These are phyloP conservation scores for Rousettus madagascariensis DNA, from an alignment of 2,797 vertebrate genomes.

Conservation along the genomic window DNA sequence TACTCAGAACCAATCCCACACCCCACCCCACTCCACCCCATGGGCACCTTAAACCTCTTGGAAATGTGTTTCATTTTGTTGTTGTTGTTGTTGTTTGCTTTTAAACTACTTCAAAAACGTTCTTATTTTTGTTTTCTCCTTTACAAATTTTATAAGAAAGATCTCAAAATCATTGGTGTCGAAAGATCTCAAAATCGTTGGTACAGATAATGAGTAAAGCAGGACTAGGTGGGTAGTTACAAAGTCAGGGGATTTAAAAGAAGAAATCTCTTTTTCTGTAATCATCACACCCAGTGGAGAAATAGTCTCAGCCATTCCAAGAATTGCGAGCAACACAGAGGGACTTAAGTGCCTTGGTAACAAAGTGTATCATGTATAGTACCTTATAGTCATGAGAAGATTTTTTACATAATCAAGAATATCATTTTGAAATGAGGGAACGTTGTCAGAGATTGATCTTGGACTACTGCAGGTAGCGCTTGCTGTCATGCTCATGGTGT, in stretches of 20 bases:
- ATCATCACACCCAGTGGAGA: neutral
- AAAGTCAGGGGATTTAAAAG: neutral
- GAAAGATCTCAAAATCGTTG: neutral
- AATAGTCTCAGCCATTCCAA: neutral
- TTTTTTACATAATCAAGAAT: neutral
- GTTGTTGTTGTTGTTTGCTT: neutral
- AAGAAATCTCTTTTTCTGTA: conserved; percentile 19
- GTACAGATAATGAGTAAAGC: conserved; percentile 39
- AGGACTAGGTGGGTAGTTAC: neutral
- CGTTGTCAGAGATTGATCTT: neutral
- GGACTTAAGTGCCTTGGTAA: neutral
- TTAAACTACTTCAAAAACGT: conserved; percentile 43
- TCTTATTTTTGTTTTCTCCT: conserved; percentile 39
- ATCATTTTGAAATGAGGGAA: neutral
- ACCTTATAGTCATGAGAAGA: neutral
- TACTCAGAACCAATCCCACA: neutral
- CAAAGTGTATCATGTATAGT: neutral
- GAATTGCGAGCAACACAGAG: neutral
- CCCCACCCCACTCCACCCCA: neutral
- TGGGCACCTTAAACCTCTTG: neutral
- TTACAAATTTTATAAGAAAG: conserved; percentile 8
- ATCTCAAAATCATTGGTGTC: neutral
- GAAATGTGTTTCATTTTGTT: neutral
- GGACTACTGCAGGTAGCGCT: neutral
- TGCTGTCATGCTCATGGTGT: neutral